Evolutionary conservation across 2,113 vertebrate species (phyloP), one percentile per base, ranked within the genome.

Genomic region (Triplophysa siluroides): DNA sequence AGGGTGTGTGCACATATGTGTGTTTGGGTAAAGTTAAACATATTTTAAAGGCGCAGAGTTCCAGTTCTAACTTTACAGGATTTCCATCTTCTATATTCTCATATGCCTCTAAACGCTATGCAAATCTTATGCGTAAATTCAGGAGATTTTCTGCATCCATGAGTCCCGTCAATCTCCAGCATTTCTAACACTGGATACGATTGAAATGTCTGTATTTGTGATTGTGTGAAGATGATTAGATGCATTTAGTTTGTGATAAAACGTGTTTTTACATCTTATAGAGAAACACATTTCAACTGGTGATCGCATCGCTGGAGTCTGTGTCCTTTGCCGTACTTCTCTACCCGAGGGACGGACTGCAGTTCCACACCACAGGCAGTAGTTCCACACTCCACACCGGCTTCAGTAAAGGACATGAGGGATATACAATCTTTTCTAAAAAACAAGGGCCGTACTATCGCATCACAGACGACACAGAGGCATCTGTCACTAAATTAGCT

Each of bases 221-320:
- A 21, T 13, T 67, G 43, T 43, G 9, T 43, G 10, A 11, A 43
- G 43, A 43, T 10, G 2, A 4, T 10, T 43, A 11, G 43, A 43
- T 43, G 41, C 8, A 45, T 45, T 45, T 45, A 1, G 43, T 45
- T 45, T 9, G 8, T 41, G 23, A 23, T 75, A 21, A 29, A 45
- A 47, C 38, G 13, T n/a, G 16, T 29, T 18, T 4, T 45, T 62
- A 10, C 1, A 33, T 81, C 29, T n/a, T 78, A 66, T 82, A 99
- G 97, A 95, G 95, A 87, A 98, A 96, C 90, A 98, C 96, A 0
- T 98, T 99, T 89, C 97, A 99, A 88, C 90, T 95, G 86, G 93
- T 95, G 67, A 83, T 99, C 80, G 95, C 95, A 1, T 96, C 96
- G 50, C 88, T 93, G 38, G 93, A 94, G 12, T 91, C 89, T 3